phyloP scores from a whole-genome alignment of 92 coral and sea anemone species.

The Porites divaricata region DNA sequence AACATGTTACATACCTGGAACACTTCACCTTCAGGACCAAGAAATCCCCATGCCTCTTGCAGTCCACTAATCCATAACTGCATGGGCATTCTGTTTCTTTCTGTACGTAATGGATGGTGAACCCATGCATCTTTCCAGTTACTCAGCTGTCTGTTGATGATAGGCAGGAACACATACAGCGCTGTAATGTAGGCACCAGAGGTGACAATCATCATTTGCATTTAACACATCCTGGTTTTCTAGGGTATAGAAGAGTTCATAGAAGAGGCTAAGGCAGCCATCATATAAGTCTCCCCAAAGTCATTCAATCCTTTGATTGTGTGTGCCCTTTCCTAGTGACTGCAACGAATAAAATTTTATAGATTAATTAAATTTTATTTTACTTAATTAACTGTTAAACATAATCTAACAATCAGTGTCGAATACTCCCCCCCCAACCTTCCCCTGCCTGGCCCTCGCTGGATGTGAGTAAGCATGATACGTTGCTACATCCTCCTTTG shows the following conservation, averaged over 20 bases:
- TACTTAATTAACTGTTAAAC: no score
- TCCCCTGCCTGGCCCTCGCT: constrained; percentile 22
- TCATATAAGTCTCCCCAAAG: constrained; percentile 63
- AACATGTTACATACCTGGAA: constrained; percentile 45
- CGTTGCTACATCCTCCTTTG: not conserved
- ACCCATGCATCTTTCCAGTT: constrained; percentile 70
- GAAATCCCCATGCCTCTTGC: constrained; percentile 52
- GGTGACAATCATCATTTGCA: constrained; percentile 56
- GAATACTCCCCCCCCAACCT: not conserved
- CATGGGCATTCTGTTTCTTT: constrained; percentile 62
- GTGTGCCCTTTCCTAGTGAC: not conserved
- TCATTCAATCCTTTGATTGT: constrained; percentile 34
- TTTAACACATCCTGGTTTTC: constrained; percentile 50
- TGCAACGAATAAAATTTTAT: no score
- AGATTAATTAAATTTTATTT: no score
- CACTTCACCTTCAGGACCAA: constrained; percentile 39
- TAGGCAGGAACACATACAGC: constrained; percentile 64
- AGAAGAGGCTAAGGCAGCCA: constrained; percentile 57
- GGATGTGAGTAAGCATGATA: constrained; percentile 20
- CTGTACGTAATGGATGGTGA: constrained; percentile 70
- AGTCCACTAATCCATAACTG: constrained; percentile 71
- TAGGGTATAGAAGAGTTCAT: constrained; percentile 35
- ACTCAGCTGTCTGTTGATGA: constrained; percentile 55
- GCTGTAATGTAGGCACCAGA: constrained; percentile 70
- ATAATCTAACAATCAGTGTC: no score